Evolutionary conservation across 2,113 vertebrate genomes (phyloP), one percentile per base, ranked within the genome.

Genomic region (Craseonycteris thonglongyai): DNA sequence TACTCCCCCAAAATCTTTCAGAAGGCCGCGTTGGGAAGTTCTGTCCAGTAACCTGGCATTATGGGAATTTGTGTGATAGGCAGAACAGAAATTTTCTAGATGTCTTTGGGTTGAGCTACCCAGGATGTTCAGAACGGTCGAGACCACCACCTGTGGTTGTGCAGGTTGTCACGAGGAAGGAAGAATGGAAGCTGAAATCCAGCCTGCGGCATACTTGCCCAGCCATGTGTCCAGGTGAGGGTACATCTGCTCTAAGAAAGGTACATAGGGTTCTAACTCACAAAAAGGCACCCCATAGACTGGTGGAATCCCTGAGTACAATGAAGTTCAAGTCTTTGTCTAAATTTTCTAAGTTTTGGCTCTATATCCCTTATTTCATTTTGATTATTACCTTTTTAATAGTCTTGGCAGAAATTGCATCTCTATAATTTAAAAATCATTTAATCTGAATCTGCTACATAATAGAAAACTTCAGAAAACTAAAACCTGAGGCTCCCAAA

Each of bases 381-480:
- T 95, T 61, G 49, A 72, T 81, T 78, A n/a, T 89, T 91, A 56
- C 65, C 11, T 71, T 96, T 96, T 92, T 75, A 95, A 71, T 76
- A 85, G 71, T 63, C 8, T 92, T 94, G 88, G 69, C 80, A 68
- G 83, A 81, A 93, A 56, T 54, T 24, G 51, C 7, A 0, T 28
- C 66, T 90, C 7, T 69, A 13, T 93, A 49, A 87, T 90, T 82
- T 40, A 72, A 2, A 90, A 90, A 87, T 56, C 66, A 47, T 33
- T 96, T 89, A 71, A 83, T 83, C 61, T 9, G 38, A 87, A 78
- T 80, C 26, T 47, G 22, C 8, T 15, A 66, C 18, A 42, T 72
- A 88, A 91, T 42, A 94, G 89, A 93, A 90, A 95, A 88, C 80
- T 85, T 92, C 38, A 93, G 56, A 87, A n/a, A 49, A 59, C 85